These are phyloP conservation scores for Catharus bicknelli DNA, from an alignment of 2,113 vertebrate genomes.

Conservation along the genomic window DNA sequence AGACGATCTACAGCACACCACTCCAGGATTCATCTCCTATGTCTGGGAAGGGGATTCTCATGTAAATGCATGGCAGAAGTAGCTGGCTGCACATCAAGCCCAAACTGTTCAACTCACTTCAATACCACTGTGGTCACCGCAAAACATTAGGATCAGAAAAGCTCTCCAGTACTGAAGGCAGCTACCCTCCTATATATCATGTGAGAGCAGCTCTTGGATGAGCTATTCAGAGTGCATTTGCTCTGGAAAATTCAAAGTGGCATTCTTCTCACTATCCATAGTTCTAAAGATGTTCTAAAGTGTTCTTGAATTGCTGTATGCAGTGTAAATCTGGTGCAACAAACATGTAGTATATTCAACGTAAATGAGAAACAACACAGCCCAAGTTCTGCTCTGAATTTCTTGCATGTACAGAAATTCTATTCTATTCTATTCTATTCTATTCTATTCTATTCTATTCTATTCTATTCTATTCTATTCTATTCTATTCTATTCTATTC, in stretches of 20 bases:
- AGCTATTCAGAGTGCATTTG: neutral
- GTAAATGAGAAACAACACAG: neutral
- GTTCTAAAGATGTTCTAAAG: neutral
- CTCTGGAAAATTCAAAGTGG: neutral
- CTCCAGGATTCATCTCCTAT: neutral
- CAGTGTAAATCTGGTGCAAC: neutral
- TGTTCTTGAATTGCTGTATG: neutral
- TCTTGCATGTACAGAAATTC: neutral
- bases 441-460: no score
- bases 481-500: no score
- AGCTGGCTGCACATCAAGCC: neutral
- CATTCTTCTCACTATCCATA: neutral
- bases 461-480: no score
- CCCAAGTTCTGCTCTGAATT: neutral
- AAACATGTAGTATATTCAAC: neutral
- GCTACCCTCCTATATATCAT: neutral
- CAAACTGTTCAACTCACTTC: neutral
- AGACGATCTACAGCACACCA: constrained; percentile 51
- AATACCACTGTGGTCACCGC: neutral
- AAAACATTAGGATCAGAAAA: neutral
- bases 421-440: neutral
- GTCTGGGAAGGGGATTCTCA: neutral
- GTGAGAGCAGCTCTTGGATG: neutral
- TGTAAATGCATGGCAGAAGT: neutral
- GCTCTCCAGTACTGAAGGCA: neutral